Evolutionary conservation across 2,888 invertebrate species (phyloP).

Genomic region (Nemoura dubitans): DNA sequence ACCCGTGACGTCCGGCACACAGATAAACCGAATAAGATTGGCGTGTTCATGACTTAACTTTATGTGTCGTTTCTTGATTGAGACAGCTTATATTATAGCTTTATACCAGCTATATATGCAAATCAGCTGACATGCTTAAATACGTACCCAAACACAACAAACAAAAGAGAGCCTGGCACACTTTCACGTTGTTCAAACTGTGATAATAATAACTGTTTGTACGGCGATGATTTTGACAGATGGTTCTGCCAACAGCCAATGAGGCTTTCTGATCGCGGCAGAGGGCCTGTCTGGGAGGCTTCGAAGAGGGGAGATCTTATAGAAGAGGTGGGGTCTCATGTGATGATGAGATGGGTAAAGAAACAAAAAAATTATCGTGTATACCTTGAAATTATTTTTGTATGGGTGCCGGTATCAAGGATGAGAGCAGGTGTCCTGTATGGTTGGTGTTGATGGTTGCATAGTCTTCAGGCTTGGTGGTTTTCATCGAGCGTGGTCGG

Average conservation of each 20-base stretch:
- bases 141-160: constrained; percentile 5
- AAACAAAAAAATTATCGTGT: neutral
- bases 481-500: too few relatives aligned
- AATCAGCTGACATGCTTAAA: constrained; percentile 7
- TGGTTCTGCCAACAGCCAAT: neutral
- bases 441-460: neutral
- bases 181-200: neutral
- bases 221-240: neutral
- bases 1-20: neutral
- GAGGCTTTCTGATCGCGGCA: neutral
- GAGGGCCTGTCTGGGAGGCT: neutral
- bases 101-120: neutral
- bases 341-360: neutral
- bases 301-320: neutral
- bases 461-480: neutral
- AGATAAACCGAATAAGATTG: neutral
- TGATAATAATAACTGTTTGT: neutral
- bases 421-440: neutral
- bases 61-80: neutral
- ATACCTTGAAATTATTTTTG: neutral
- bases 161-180: neutral
- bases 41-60: neutral
- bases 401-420: neutral
- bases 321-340: neutral
- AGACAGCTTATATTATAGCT: neutral